Evolutionary conservation across 1,140 invertebrate genomes (phyloP), one percentile per base, ranked within the genome.

Genomic region (Hylaeus anthracinus): DNA sequence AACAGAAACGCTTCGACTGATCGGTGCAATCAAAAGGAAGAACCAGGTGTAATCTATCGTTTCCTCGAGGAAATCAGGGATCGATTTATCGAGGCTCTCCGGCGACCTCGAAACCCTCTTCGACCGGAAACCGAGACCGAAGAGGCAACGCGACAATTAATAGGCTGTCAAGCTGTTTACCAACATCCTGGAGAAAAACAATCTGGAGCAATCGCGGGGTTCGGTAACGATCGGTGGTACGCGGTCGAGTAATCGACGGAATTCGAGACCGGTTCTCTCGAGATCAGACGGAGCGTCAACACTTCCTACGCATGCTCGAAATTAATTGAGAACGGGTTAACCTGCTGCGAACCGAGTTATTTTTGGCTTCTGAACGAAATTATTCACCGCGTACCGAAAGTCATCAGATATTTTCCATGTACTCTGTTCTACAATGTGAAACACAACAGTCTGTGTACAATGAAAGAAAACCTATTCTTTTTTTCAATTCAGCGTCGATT

Each of bases 81-180:
- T 70, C 69, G 74, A 83, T 63, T 51, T 26, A 63, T 70, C 37
- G 51, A 15, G 10, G 45, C 5, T 48, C 37, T 37, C 37, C 3
- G 6, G 60, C 72, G 63, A 67, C 80, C 56, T 72, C 60, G 61
- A 73, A 63, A 60, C 10, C 43, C 55, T 45, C 67, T 4, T 71
- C 26, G 15, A 26, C 63, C 74, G 81, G 63, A 65, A 73, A 48
- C 9, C 39, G n/a, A 55, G 2, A 26, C 51, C 14, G 5, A 15
- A 56, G 65, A 79, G 58, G n/a, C n/a, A n/a, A n/a, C 45, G 10
- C 55, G n/a, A 64, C 51, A 79, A 76, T 76, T 53, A 72, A 78
- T 72, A 72, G 26, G 15, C 45, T 60, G 39, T 58, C 70, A 56
- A 56, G 71, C 61, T 79, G 71, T 60, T 66, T 65, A 58, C 53